phyloP scores from a whole-genome alignment of 1,140 invertebrate species.

The Carposina sasakii region DNA sequence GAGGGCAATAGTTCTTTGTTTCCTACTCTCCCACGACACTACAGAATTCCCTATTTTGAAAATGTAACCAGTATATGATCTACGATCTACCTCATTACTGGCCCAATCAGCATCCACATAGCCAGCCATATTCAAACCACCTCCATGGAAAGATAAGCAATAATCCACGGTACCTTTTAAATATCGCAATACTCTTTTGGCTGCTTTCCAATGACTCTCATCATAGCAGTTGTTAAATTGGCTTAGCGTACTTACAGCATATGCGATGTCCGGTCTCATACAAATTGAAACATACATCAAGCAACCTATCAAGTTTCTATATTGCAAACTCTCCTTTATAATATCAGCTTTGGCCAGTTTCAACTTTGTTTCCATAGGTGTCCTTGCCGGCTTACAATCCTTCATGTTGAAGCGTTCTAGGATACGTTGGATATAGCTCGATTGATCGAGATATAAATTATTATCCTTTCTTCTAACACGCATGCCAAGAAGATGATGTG shows the following conservation, averaged over 20 bases:
- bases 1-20: conserved; percentile 34
- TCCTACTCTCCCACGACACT: conserved; percentile 32
- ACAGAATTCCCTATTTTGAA: conserved; percentile 22
- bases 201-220: too few relatives aligned
- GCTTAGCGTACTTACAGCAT: too few relatives aligned
- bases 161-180: too few relatives aligned
- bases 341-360: neutral
- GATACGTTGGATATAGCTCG: neutral
- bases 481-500: neutral
- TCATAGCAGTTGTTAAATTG: too few relatives aligned
- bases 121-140: conserved; percentile 46
- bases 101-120: conserved; percentile 49
- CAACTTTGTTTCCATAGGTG: neutral
- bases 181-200: too few relatives aligned
- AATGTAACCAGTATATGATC: conserved; percentile 40
- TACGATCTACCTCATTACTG: conserved; percentile 31
- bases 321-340: too few relatives aligned
- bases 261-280: too few relatives aligned
- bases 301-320: too few relatives aligned
- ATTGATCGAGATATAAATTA: neutral
- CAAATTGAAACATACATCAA: too few relatives aligned
- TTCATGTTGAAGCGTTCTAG: neutral
- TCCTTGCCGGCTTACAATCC: neutral
- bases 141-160: too few relatives aligned
- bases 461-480: neutral